Conservation (phyloP, 2,113 vertebrate genomes). For the Poeciliopsis turrubarensis region DNA sequence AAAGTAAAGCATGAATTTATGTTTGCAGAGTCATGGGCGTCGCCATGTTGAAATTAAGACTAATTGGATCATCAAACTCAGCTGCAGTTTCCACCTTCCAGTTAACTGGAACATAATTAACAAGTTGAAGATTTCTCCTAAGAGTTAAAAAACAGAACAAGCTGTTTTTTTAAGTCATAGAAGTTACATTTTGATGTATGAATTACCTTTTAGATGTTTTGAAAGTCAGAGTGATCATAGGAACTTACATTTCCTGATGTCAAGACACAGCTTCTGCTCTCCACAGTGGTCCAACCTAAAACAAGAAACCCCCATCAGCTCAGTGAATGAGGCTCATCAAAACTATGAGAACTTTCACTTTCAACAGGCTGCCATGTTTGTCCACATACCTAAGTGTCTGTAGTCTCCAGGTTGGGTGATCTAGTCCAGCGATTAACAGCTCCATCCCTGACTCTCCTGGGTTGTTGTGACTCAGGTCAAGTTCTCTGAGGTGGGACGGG, state of each 20-base stretch:
- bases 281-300: background rate
- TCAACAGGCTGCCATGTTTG: background rate
- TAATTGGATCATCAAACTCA: no score
- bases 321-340: background rate
- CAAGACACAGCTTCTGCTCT: background rate
- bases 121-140: background rate
- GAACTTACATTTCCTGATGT: background rate
- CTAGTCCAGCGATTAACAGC: background rate
- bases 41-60: no score
- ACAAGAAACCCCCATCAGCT: background rate
- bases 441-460: slow-evolving; percentile 28
- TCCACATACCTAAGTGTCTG: background rate
- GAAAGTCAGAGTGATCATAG: background rate
- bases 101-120: no score
- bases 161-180: background rate
- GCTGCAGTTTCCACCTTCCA: no score
- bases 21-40: no score
- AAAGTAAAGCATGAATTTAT: no score
- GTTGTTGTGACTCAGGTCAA: slow-evolving; percentile 14
- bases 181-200: background rate
- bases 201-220: background rate
- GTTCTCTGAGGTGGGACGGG: slow-evolving; percentile 8
- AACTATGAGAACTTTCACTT: background rate
- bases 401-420: background rate
- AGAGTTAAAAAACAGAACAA: background rate